Evolutionary conservation across 2,113 vertebrate species (phyloP).

Genomic region (Plectropomus leopardus): DNA sequence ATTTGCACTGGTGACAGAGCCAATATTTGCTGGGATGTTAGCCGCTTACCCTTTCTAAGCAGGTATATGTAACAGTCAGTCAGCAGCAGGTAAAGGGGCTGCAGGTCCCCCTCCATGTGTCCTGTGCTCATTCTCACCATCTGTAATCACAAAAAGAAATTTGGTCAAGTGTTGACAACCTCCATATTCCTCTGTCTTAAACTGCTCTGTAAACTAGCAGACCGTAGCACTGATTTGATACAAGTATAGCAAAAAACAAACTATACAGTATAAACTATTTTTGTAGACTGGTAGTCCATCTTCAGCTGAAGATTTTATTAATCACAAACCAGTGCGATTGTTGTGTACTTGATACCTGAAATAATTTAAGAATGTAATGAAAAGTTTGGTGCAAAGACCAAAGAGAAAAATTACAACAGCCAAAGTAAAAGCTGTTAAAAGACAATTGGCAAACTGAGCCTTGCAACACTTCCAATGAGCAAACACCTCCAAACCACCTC

Average conservation of each 20-base stretch:
- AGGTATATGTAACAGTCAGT: conserved; percentile 97
- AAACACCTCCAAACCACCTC: conserved; percentile 39
- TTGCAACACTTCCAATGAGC: conserved; percentile 54
- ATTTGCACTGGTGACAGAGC: background rate
- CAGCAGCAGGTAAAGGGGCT: conserved; percentile 94
- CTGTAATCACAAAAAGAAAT: conserved; percentile 72
- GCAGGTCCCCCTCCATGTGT: conserved; percentile 97
- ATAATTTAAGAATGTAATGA: background rate
- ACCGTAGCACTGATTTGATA: background rate
- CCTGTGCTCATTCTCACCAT: conserved; percentile 98
- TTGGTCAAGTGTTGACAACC: background rate
- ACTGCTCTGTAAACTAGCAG: background rate
- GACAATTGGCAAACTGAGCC: background rate
- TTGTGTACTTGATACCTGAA: too few relatives aligned
- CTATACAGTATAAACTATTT: background rate
- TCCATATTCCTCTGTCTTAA: background rate
- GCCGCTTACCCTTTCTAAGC: conserved; percentile 92
- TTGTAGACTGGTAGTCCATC: background rate
- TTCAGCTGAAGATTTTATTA: background rate
- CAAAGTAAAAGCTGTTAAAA: background rate
- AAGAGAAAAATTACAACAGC: background rate
- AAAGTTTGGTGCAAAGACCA: background rate
- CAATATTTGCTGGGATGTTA: background rate
- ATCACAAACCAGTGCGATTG: background rate
- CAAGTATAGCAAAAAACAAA: background rate